Percentiles rank a stretch among this genome's conserved stretches.
These are phyloP conservation scores for Tympanuchus pallidicinctus DNA, from an alignment of 2,113 vertebrate genomes.

Conservation along the genomic window DNA sequence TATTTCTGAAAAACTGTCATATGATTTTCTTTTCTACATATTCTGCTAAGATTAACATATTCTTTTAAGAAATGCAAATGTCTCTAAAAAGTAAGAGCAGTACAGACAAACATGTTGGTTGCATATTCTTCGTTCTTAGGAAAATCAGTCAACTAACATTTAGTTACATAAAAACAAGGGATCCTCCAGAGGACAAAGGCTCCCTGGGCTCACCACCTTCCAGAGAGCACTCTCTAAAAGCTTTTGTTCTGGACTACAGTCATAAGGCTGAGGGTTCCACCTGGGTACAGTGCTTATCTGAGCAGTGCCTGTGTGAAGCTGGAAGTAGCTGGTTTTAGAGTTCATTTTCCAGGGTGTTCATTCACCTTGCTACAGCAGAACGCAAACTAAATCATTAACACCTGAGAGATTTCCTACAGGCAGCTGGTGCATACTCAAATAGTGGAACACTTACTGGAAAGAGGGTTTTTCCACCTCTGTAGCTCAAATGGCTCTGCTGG, in stretches of 20 bases:
- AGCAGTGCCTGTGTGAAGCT: rapidly evolving
- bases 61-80: background rate
- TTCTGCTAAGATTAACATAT: background rate
- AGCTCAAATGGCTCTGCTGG: background rate
- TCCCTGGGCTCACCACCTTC: background rate
- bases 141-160: background rate
- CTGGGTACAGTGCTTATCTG: background rate
- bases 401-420: background rate
- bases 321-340: background rate
- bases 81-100: background rate
- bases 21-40: background rate
- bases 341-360: background rate
- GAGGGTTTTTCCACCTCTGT: background rate
- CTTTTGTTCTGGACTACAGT: background rate
- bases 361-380: background rate
- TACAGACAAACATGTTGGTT: background rate
- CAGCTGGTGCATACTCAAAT: background rate
- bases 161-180: background rate
- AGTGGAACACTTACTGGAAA: background rate
- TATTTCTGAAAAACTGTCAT: background rate
- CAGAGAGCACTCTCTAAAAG: background rate
- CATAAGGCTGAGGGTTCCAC: rapidly evolving
- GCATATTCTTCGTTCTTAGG: background rate
- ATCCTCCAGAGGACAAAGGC: background rate
- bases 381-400: background rate